These are phyloP conservation scores for Fragum fragum DNA, from an alignment of 2,888 invertebrate genomes.

Conservation along the genomic window DNA sequence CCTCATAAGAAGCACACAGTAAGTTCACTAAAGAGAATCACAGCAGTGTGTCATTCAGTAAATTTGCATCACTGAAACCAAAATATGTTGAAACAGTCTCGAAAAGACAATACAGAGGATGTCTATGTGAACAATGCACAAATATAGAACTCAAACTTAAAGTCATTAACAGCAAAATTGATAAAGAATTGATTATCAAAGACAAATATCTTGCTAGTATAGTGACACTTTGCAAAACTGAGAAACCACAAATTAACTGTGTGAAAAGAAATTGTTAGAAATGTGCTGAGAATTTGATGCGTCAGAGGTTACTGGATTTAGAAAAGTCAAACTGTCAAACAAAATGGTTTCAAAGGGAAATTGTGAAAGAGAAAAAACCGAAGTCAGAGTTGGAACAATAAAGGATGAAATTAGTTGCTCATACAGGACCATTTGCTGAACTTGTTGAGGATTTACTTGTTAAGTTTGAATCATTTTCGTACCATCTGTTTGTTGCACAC, in stretches of 20 bases:
- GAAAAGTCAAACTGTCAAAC: neutral
- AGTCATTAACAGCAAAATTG: constrained; percentile 14
- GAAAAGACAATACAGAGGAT: constrained; percentile 31
- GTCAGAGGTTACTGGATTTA: neutral
- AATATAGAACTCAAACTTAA: constrained; percentile 34
- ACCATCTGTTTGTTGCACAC: constrained; percentile 35
- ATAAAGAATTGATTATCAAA: constrained; percentile 7
- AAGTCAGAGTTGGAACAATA: constrained; percentile 16
- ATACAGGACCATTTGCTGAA: constrained; percentile 10
- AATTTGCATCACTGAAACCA: constrained; percentile 40
- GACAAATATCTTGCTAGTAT: constrained; percentile 30
- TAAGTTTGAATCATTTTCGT: constrained; percentile 15
- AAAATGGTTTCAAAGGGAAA: constrained; percentile 30
- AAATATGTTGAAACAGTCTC: constrained; percentile 36
- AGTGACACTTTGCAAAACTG: constrained; percentile 24
- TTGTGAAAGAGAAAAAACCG: constrained; percentile 7
- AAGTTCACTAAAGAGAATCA: constrained; percentile 22
- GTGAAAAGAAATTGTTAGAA: constrained; percentile 25
- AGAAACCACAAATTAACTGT: constrained; percentile 31
- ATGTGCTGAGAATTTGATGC: constrained; percentile 22
- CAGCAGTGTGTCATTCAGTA: constrained; percentile 26
- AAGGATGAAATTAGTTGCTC: constrained; percentile 24
- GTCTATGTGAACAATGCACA: constrained; percentile 41
- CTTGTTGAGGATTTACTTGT: constrained; percentile 9
- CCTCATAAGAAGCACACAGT: constrained; percentile 23